These are phyloP conservation scores for Nettapus auritus DNA, from an alignment of 2,113 vertebrate species.

Conservation along the genomic window DNA sequence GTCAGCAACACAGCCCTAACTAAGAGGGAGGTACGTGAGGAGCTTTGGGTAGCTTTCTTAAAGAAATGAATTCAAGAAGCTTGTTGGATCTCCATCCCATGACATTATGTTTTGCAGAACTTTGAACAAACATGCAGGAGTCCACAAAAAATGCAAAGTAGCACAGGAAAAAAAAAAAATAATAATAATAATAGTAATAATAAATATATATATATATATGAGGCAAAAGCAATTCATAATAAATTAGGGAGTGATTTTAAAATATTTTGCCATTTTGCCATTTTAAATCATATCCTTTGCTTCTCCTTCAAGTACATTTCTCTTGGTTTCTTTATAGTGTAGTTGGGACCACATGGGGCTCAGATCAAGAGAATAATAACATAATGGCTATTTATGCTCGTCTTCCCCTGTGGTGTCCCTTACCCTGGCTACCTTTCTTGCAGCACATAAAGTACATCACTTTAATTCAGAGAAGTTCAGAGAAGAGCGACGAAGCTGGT, in stretches of 20 bases:
- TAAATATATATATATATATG: not conserved
- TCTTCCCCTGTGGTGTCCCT: not conserved
- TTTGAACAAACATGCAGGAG: not conserved
- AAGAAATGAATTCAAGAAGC: not conserved
- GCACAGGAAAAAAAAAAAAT: not conserved
- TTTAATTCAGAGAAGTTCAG: too few relatives aligned
- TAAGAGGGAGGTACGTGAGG: not conserved
- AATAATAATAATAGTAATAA: not conserved
- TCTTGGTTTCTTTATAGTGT: not conserved
- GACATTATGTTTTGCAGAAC: not conserved
- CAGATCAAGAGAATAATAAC: rapidly evolving
- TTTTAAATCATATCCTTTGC: not conserved
- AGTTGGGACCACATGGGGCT: not conserved
- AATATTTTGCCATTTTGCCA: not conserved
- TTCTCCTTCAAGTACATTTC: not conserved
- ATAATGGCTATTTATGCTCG: not conserved
- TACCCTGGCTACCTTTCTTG: not conserved
- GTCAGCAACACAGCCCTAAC: rapidly evolving
- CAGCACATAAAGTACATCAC: not conserved
- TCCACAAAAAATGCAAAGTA: not conserved
- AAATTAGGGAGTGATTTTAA: not conserved
- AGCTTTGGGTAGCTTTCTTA: not conserved
- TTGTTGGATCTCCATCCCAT: not conserved
- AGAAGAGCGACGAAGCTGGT: too few relatives aligned
- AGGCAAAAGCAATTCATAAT: not conserved